Evolutionary conservation across 1,140 invertebrate genomes (phyloP).

Genomic region (Schmidtea mediterranea): DNA sequence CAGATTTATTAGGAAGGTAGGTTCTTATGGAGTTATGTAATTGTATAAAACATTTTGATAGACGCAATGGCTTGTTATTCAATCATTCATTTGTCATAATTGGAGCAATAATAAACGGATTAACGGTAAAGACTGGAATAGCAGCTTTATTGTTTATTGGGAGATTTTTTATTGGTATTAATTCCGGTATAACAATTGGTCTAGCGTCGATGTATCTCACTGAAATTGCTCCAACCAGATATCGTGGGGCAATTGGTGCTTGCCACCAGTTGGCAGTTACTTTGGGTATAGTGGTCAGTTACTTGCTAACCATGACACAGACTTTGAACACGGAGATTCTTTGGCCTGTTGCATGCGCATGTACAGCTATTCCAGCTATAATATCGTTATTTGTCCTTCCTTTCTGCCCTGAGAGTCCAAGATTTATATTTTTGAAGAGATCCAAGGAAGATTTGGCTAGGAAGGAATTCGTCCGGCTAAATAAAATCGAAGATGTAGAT

Average conservation of each 20-base stretch:
- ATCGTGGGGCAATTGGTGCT: constrained; percentile 52
- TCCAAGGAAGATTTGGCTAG: neutral
- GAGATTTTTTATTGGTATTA: constrained; percentile 50
- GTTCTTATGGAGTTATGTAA: too few relatives aligned
- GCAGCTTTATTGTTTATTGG: constrained; percentile 39
- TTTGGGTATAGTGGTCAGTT: constrained; percentile 44
- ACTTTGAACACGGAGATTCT: constrained; percentile 34
- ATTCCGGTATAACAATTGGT: constrained; percentile 41
- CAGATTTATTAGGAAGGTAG: too few relatives aligned
- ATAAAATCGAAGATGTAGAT: neutral
- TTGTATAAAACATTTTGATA: too few relatives aligned
- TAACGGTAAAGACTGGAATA: neutral
- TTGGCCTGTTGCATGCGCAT: constrained; percentile 33
- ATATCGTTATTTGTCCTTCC: constrained; percentile 46
- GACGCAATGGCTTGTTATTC: constrained; percentile 6
- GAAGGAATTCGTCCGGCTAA: neutral
- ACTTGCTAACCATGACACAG: constrained; percentile 32
- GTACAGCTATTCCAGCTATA: constrained; percentile 48
- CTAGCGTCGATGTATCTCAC: constrained; percentile 55
- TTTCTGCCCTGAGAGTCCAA: constrained; percentile 63
- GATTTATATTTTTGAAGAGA: constrained; percentile 36
- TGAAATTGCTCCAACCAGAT: constrained; percentile 51
- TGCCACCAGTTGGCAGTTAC: constrained; percentile 61
- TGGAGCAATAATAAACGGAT: neutral
- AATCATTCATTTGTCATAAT: constrained; percentile 4